These are phyloP conservation scores for Sminthopsis crassicaudata DNA, from an alignment of 2,113 vertebrate species.

Conservation along the genomic window DNA sequence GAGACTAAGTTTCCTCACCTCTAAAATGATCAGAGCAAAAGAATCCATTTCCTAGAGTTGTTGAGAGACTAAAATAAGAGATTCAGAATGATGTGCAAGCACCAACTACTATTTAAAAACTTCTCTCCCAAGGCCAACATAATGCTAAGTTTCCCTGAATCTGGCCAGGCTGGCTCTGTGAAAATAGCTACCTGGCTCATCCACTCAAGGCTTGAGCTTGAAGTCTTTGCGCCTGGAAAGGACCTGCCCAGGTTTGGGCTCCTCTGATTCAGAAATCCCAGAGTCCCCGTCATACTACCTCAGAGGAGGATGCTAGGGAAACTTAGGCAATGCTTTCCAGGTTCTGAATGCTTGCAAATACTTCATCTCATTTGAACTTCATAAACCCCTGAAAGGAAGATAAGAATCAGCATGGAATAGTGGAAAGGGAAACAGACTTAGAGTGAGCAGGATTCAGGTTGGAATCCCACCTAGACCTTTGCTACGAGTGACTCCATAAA, in stretches of 20 bases:
- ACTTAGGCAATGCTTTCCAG: not conserved
- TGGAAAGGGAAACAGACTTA: not conserved
- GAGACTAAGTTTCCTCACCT: not conserved
- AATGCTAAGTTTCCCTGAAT: not conserved
- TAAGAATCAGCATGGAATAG: not conserved
- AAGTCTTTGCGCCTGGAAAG: not conserved
- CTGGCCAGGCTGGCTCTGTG: not conserved
- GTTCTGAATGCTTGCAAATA: not conserved
- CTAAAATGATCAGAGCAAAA: not conserved
- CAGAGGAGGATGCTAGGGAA: not conserved
- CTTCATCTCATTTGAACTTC: not conserved
- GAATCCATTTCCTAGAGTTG: not conserved
- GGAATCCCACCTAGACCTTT: not conserved
- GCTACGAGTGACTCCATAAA: not conserved
- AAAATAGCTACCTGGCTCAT: not conserved
- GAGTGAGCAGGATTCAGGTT: not conserved
- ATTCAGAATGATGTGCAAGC: not conserved
- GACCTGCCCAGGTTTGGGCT: not conserved
- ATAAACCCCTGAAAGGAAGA: not conserved
- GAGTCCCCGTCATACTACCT: not conserved
- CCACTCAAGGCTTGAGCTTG: not conserved
- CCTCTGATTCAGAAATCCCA: not conserved
- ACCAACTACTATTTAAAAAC: not conserved
- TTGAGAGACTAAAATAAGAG: not conserved
- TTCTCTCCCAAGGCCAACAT: not conserved